A percentile compares a stretch with the other conserved stretches of the same genome.
These are phyloP conservation scores for Micronisus gabar DNA, from an alignment of 2,113 vertebrate genomes.

Conservation along the genomic window DNA sequence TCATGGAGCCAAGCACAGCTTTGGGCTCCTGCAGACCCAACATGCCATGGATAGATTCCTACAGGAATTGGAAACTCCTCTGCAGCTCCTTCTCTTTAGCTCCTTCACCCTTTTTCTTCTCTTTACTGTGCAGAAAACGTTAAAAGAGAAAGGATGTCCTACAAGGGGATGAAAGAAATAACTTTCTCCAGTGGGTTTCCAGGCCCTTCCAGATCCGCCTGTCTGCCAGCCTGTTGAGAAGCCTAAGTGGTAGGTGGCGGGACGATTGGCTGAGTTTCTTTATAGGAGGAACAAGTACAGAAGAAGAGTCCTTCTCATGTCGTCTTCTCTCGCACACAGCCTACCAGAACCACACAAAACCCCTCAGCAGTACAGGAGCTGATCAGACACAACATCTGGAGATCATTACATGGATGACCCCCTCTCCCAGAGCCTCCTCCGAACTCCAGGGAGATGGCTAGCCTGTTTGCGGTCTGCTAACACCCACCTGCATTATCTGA, in stretches of 20 bases:
- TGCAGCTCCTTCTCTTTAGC: background rate
- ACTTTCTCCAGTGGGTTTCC: background rate
- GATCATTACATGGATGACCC: background rate
- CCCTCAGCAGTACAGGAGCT: background rate
- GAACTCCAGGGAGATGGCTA: background rate
- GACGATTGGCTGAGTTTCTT: background rate
- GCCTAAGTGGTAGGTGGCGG: background rate
- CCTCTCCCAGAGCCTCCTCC: background rate
- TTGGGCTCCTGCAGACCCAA: background rate
- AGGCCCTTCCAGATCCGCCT: background rate
- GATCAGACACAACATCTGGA: background rate
- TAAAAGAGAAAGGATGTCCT: background rate
- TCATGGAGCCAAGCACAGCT: background rate
- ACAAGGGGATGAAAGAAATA: background rate
- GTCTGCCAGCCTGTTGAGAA: background rate
- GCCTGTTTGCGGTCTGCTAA: background rate
- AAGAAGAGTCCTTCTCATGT: background rate
- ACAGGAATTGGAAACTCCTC: background rate
- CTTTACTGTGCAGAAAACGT: background rate
- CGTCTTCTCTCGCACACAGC: background rate
- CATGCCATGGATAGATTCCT: background rate
- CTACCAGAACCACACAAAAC: background rate
- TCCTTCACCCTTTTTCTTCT: background rate
- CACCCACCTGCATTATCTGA: background rate
- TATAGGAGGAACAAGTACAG: background rate